Base-by-base conservation (phyloP, 37 sponge, comb jelly and placozoan species). In the Crambe crambe region DNA sequence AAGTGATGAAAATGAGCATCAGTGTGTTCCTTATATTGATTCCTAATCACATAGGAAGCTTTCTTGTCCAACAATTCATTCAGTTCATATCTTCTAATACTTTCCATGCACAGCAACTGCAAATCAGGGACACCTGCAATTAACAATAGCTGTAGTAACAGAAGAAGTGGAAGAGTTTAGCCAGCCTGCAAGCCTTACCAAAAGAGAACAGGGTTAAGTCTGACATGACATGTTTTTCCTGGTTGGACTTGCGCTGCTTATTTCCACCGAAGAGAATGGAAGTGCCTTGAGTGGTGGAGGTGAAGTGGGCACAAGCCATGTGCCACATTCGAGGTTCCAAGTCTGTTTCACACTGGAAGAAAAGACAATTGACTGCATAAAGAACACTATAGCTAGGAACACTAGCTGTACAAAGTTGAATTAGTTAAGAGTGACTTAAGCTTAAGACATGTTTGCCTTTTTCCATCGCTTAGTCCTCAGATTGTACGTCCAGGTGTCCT, bases 401-500 rank as follows among this genome's bases (percentile, higher is more conserved):
- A 12, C 51, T 47, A 6, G 12, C 51, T 47, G 6, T 47, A 15
- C 12, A 47, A 47, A 6, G 6, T 47, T 47, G 12, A 15, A 47
- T 47, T 12, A 47, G 6, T 32, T 8, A 63, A 32, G 29, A 63
- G 32, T 26, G 12, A 9, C 5, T 10, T 42, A 41, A n/a, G n/a
- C n/a, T n/a, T n/a, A n/a, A n/a, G n/a, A n/a, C n/a, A n/a, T n/a
- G 47, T 37, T 30, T 66, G 56, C 72, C 72, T 80, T 58, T 36
- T 56, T 44, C 81, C 81, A 80, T 23, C 32, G 43, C 72, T 68
- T 80, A 35, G 71, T 37, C 8, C 31, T 56, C 17, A 80, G 31
- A 54, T 71, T 30, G 34, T 68, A 37, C 2, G 47, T 58, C 81
- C 81, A 80, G 32, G 29, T 58, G 34, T 80, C 81, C 34, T 25